Conservation (phyloP, 2,113 vertebrate species). For the Condylura cristata region DNA sequence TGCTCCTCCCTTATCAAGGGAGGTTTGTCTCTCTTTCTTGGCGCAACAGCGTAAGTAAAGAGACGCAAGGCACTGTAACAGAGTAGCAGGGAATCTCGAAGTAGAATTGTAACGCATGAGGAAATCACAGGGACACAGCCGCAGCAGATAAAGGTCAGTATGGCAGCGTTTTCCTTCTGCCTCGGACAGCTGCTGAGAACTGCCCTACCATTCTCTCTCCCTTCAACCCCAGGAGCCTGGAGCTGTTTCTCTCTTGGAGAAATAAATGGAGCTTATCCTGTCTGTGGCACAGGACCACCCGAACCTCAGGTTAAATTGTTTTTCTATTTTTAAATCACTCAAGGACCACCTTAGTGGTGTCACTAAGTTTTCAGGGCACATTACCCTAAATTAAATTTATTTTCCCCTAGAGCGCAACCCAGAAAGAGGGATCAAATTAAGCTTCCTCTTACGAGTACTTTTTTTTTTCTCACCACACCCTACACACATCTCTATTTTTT, state of each 20-base stretch:
- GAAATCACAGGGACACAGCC: neutral
- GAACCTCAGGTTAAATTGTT: neutral
- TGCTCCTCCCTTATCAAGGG: neutral
- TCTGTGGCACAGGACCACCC: neutral
- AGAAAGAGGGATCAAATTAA: neutral
- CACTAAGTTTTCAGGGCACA: neutral
- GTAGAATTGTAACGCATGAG: neutral
- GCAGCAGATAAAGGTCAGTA: neutral
- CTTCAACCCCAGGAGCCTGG: neutral
- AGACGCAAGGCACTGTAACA: neutral
- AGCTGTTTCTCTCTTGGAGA: neutral
- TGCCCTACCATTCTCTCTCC: neutral
- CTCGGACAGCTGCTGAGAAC: neutral
- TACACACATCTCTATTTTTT: neutral
- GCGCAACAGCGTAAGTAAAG: neutral
- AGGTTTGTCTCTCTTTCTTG: neutral
- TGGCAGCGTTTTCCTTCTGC: neutral
- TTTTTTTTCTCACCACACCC: neutral
- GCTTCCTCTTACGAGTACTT: fast-evolving
- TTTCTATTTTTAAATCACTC: conserved; percentile 22
- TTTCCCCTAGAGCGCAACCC: neutral
- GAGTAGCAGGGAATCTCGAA: neutral
- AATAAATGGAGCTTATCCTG: neutral
- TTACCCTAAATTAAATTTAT: neutral
- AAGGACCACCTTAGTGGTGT: neutral